Evolutionary conservation across 2,113 vertebrate genomes (phyloP).

Genomic region (Thermophis baileyi): DNA sequence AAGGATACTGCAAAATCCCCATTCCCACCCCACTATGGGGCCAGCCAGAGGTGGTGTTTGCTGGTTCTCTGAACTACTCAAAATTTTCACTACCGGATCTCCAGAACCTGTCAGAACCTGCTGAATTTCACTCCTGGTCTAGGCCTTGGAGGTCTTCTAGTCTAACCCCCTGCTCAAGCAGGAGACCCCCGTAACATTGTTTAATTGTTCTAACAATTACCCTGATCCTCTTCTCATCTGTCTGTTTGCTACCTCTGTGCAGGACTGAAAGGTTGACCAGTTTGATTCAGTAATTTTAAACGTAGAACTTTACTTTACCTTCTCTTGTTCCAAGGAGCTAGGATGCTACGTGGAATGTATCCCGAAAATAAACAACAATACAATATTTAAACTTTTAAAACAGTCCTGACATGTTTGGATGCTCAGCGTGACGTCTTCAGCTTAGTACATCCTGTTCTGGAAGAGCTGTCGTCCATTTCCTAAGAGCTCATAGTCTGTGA

Average conservation of each 20-base stretch:
- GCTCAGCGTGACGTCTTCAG: neutral
- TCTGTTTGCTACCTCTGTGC: no score
- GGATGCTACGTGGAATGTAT: neutral
- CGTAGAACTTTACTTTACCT: neutral
- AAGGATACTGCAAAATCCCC: no score
- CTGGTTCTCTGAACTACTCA: no score
- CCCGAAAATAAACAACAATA: slow-evolving; percentile 1
- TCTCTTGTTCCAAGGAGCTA: slow-evolving; percentile 12
- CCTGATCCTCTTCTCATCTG: neutral
- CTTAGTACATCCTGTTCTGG: slow-evolving; percentile 16
- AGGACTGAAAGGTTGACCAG: neutral
- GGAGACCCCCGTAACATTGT: neutral
- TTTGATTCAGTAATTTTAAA: slow-evolving; percentile 14
- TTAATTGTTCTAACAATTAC: neutral
- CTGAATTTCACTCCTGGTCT: no score
- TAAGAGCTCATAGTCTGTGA: slow-evolving; percentile 15
- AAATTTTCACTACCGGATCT: no score
- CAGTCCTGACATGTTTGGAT: neutral
- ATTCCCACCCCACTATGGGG: no score
- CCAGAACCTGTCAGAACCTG: no score
- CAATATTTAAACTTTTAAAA: neutral
- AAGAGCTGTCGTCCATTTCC: slow-evolving; percentile 3
- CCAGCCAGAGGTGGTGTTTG: no score
- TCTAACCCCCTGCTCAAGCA: neutral
- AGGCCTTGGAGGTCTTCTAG: neutral